Evolutionary conservation across 2,113 vertebrate genomes (phyloP), one percentile per base, ranked within the genome.

Genomic region (Phyllostomus hastatus): DNA sequence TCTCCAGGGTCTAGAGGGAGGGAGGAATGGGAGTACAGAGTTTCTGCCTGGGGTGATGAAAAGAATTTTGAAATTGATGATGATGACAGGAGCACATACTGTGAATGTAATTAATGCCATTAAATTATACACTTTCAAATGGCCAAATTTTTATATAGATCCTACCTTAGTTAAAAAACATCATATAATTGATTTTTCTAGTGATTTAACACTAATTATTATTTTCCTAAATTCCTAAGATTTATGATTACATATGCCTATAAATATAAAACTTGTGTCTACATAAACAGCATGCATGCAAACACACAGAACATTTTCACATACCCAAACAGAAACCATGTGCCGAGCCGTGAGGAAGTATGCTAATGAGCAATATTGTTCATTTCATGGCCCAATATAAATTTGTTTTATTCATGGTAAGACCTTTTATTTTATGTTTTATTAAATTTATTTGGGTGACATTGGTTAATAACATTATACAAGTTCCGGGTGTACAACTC

Each of bases 181-280:
- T 64, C 52, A 86, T 85, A 17, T 87, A 95, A 54, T 46, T 90
- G 15, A 28, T 66, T 75, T 75, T 82, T 72, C 59, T 80, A 61
- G 54, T 16, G 5, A 67, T 46, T 92, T 16, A 50, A 50, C 41
- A 50, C 10, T 61, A n/a, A 35, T 76, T 66, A 75, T 46, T 72
- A 70, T 70, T 83, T 89, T 83, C 54, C 43, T 79, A 64, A 84
- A 85, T 1, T 38, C 46, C 19, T n/a, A 50, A 79, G 59, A 33
- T 50, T 69, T 83, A 69, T 38, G 38, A 78, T 76, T 69, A 12
- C 4, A 48, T 57, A 41, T 76, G 41, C 15, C n/a, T 67, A 1
- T 54, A 72, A 86, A 73, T 66, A 33, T 93, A 79, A 85, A 72
- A 73, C 1, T 31, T 3, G 3, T 46, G 3, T 79, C 50, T 20